Percentiles rank a stretch among this genome's conserved stretches.
phyloP scores from a whole-genome alignment of 1,140 invertebrate species.

The Platyura marginata region DNA sequence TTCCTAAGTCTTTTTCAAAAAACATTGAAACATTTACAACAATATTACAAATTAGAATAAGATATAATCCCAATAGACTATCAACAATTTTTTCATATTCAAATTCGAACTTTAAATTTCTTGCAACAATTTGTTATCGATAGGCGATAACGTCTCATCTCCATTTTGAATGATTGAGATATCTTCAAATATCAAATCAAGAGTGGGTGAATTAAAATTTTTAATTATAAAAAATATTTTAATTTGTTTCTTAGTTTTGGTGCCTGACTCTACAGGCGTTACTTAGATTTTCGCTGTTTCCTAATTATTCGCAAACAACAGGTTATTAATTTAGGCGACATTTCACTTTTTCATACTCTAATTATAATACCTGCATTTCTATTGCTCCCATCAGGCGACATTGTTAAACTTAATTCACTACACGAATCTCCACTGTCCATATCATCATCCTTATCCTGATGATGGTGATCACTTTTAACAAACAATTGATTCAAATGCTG shows the following conservation, averaged over 20 bases:
- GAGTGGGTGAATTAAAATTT: background rate
- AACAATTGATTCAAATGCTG: background rate
- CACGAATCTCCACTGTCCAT: constrained; percentile 20
- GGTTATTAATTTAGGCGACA: background rate
- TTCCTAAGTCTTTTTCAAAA: too few relatives aligned
- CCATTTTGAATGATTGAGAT: background rate
- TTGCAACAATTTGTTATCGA: background rate
- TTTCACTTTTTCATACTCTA: background rate
- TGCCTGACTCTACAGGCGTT: too few relatives aligned
- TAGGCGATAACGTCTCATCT: background rate
- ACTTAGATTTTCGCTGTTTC: too few relatives aligned
- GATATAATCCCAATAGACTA: too few relatives aligned
- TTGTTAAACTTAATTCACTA: constrained; percentile 22
- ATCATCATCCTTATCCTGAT: constrained; percentile 14
- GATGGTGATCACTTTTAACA: background rate
- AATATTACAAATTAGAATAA: too few relatives aligned
- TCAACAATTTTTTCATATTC: background rate
- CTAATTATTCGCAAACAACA: too few relatives aligned
- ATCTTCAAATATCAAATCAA: background rate
- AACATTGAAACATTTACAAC: too few relatives aligned
- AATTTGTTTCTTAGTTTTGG: too few relatives aligned
- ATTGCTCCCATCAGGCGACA: constrained; percentile 19
- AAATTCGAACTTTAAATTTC: background rate
- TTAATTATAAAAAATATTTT: background rate
- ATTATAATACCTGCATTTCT: constrained; percentile 12